Percentiles rank a stretch among this genome's conserved stretches.
These are phyloP conservation scores for Dolichoris vasculosae DNA, from an alignment of 1,140 invertebrate species.

Conservation along the genomic window DNA sequence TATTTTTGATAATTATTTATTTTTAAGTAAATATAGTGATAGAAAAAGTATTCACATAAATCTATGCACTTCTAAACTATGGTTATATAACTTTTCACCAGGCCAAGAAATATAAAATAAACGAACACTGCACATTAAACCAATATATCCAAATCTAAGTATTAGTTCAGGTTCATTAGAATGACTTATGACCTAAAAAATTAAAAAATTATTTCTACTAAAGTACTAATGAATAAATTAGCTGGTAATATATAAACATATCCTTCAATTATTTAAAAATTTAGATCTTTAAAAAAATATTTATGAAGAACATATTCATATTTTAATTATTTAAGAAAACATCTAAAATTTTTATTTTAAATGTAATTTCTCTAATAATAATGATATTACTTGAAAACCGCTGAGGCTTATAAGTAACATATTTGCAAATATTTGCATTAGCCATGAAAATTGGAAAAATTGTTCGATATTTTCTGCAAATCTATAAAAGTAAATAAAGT, in stretches of 20 bases:
- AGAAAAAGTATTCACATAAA: constrained; percentile 19
- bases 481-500: background rate
- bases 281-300: background rate
- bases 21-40: background rate
- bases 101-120: constrained; percentile 40
- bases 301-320: too few relatives aligned
- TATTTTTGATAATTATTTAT: background rate
- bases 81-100: constrained; percentile 18
- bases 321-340: too few relatives aligned
- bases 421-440: constrained; percentile 33
- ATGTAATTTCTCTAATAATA: background rate
- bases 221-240: background rate
- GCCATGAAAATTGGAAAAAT: background rate
- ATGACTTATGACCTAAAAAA: constrained; percentile 2
- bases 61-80: background rate
- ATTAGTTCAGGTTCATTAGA: background rate
- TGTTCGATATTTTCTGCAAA: constrained; percentile 27
- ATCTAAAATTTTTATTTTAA: background rate
- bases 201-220: background rate
- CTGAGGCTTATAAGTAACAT: constrained; percentile 32
- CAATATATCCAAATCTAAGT: constrained; percentile 4
- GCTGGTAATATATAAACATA: background rate
- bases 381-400: background rate
- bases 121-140: background rate
- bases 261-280: background rate